Evolutionary conservation across 2,113 vertebrate species (phyloP).

Genomic region (Cynoglossus semilaevis): DNA sequence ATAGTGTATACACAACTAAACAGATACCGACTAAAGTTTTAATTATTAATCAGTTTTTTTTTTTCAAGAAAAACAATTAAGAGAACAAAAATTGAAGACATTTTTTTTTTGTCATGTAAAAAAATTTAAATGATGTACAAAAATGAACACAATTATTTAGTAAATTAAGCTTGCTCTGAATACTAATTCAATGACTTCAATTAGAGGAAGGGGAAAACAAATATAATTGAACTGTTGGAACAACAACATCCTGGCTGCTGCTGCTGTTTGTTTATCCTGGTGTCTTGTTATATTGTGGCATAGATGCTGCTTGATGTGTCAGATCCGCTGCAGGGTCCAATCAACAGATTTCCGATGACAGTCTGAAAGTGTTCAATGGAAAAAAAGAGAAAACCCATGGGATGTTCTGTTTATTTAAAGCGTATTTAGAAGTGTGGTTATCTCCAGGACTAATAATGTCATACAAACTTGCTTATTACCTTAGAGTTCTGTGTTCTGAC

Average conservation of each 20-base stretch:
- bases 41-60: no score
- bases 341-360: slow-evolving; percentile 5
- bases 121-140: no score
- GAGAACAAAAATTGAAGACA: no score
- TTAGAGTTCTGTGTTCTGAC: not conserved
- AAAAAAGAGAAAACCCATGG: not conserved
- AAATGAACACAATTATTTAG: no score
- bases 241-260: not conserved
- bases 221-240: not conserved
- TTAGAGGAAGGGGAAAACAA: not conserved
- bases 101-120: no score
- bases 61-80: no score
- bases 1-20: no score
- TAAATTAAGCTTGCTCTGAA: slow-evolving; percentile 5
- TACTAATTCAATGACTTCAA: slow-evolving; percentile 1
- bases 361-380: not conserved
- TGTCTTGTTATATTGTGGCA: not conserved
- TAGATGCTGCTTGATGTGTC: not conserved
- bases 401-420: not conserved
- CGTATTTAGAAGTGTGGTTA: not conserved
- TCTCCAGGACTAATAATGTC: not conserved
- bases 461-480: not conserved
- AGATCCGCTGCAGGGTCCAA: slow-evolving; percentile 4
- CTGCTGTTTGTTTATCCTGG: not conserved
- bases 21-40: no score